Base-by-base conservation (phyloP, 2,797 vertebrate genomes). In the Atherinosoma microstoma region DNA sequence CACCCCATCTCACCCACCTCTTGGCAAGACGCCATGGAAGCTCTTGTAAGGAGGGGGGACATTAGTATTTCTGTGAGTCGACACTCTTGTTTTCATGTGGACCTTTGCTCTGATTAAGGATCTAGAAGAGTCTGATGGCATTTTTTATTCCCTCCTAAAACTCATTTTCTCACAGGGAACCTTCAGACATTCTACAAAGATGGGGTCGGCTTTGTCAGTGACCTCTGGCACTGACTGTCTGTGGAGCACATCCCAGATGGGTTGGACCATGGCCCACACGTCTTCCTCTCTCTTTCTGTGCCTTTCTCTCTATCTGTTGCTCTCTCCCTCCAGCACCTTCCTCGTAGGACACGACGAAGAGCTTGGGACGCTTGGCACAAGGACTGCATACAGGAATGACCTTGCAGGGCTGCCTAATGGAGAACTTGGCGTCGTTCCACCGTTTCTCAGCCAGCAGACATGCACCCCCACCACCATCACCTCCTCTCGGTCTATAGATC, bases 391-490 rank as follows among this genome's bases (percentile, higher is more conserved):
- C 88, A 69, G 68, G 64, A 85, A 80, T 94, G 94, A 95, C 94
- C 94, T 95, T 92, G 91, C 80, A 72, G 77, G 82, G 86, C 86
- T 93, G 82, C 85, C 88, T 94, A 95, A 95, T 94, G 93, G 93
- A 94, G 79, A 87, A 89, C 83, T 91, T 95, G 94, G 94, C 94
- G 16, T 51, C 22, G 83, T 73, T 93, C 93, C 94, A 95, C 84
- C 18, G 70, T 88, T 84, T 91, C 91, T 91, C 87, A 89, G 86
- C 81, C 87, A 90, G 83, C 84, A 89, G 90, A 91, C 90, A 87
- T 67, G 70, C 83, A 24, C 60, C 30, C 45, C 54, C 61, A 54
- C 58, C 45, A 2, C 73, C 76, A 10, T 54, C 56, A 63, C 72
- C 70, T 77, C 64, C 20, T 78, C 81, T 73, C 58, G 35, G 68